Percentiles rank a stretch among this genome's conserved stretches.
Conservation (phyloP, 1,140 invertebrate species). For the Philopotamus ludificatus region DNA sequence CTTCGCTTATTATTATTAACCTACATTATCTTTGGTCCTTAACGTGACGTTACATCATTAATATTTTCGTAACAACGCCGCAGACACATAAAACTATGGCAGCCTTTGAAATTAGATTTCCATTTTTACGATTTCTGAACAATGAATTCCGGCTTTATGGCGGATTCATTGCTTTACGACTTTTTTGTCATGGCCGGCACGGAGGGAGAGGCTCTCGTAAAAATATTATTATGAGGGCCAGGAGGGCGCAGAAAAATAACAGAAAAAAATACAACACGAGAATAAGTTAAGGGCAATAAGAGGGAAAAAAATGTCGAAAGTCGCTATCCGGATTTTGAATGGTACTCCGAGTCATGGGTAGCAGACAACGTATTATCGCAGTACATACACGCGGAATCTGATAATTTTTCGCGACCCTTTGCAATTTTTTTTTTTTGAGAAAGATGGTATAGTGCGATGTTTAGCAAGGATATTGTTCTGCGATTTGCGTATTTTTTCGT, state of each 20-base stretch:
- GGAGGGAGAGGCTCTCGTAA: constrained; percentile 23
- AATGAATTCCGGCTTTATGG: constrained; percentile 41
- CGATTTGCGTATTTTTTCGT: too few species aligned
- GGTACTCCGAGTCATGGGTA: too few species aligned
- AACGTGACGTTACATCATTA: constrained; percentile 40
- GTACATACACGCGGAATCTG: too few species aligned
- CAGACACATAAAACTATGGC: constrained; percentile 40
- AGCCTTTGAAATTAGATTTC: constrained; percentile 41
- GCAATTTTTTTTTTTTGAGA: too few species aligned
- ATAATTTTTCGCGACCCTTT: too few species aligned
- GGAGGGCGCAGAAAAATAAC: constrained; percentile 9
- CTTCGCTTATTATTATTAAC: constrained; percentile 27
- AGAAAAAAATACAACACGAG: constrained; percentile 15
- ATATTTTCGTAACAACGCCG: constrained; percentile 38
- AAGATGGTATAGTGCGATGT: too few species aligned
- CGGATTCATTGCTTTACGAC: constrained; percentile 40
- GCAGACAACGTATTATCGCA: too few species aligned
- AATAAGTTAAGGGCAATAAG: constrained; percentile 9
- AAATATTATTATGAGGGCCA: constrained; percentile 34
- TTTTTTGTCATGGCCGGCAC: constrained; percentile 25
- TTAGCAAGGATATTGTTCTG: too few species aligned
- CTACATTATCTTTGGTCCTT: constrained; percentile 32
- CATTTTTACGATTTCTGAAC: constrained; percentile 42
- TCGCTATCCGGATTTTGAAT: too few species aligned
- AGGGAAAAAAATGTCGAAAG: not conserved